Base-by-base conservation (phyloP, 1,140 invertebrate species). In the Drosophila prosaltans region DNA sequence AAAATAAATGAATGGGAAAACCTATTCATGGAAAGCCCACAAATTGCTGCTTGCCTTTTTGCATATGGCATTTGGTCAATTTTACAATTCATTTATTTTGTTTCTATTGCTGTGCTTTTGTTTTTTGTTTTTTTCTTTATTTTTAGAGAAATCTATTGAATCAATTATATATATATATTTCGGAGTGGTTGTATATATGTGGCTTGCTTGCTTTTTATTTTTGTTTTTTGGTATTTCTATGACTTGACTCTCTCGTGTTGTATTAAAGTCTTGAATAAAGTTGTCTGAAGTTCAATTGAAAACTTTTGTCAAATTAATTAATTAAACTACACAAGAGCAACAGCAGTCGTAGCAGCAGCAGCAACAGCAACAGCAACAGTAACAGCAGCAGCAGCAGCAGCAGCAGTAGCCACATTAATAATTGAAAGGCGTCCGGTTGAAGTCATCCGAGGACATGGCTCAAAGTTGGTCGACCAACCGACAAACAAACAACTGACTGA, bases 221-320 rank as follows among this genome's bases (percentile, higher is more conserved):
- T 36, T 51, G 7, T 51, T 26, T 48, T 51, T 51, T 51, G 45
- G 24, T 51, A 51, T 51, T 51, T 51, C 45, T 51, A 51, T 51
- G 21, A 26, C 45, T 51, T 51, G 41, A 43, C 11, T 43, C 11
- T 43, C 11, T 32, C 41, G 39, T 54, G 30, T 40, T 41, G 40
- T 26, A 9, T 59, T 59, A 59, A 59, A 59, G 57, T 28, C 54
- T 76, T 76, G 76, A 77, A 39, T 40, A 26, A 77, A 58, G 58
- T 40, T 36, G 57, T 62, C 40, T 67, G 60, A 77, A 77, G 65
- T 89, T 80, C 77, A 80, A 83, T 83, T 78, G 73, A 78, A 89
- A 88, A 88, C 77, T 88, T 85, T 80, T 84, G 83, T 84, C 80
- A 89, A 88, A 88, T 88, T 89, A 88, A 88, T 88, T 88, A 88